These are phyloP conservation scores for Centropus unirufus DNA, from an alignment of 2,113 vertebrate genomes.

Conservation along the genomic window DNA sequence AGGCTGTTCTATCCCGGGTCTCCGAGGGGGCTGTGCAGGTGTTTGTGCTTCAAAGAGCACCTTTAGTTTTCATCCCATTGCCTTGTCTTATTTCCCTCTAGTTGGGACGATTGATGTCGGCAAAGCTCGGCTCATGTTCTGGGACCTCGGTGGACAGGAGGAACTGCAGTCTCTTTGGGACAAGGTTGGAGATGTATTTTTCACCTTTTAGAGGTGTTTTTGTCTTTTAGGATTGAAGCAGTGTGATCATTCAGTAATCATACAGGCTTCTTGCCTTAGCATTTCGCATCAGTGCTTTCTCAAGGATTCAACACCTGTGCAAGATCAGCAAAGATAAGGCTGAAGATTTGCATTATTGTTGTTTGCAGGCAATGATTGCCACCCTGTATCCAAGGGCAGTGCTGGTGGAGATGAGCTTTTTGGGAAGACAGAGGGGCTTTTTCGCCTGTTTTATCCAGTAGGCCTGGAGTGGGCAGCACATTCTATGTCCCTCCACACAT, in stretches of 20 bases:
- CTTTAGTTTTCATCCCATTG: neutral
- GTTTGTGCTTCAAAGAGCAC: neutral
- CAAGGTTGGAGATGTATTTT: constrained; percentile 81
- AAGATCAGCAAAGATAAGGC: neutral
- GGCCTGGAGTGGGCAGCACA: neutral
- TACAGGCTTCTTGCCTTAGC: neutral
- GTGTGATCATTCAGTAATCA: accelerated
- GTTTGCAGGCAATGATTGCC: neutral
- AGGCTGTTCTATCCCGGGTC: neutral
- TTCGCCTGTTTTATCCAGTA: neutral
- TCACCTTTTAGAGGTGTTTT: neutral
- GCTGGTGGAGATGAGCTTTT: neutral
- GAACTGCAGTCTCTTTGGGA: constrained; percentile 98
- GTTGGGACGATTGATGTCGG: constrained; percentile 97
- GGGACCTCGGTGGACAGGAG: constrained; percentile 97
- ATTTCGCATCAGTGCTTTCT: neutral
- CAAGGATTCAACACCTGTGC: neutral
- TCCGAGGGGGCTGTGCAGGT: neutral
- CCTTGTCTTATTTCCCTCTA: constrained; percentile 23
- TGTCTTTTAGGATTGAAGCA: neutral
- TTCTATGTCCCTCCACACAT: neutral
- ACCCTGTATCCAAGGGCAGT: neutral
- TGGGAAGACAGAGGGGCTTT: neutral
- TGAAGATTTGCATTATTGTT: neutral
- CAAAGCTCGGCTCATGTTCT: constrained; percentile 97